Percentiles rank a stretch among this genome's conserved stretches.
Evolutionary conservation across 2,888 invertebrate genomes (phyloP).

Genomic region (Euproctis similis): DNA sequence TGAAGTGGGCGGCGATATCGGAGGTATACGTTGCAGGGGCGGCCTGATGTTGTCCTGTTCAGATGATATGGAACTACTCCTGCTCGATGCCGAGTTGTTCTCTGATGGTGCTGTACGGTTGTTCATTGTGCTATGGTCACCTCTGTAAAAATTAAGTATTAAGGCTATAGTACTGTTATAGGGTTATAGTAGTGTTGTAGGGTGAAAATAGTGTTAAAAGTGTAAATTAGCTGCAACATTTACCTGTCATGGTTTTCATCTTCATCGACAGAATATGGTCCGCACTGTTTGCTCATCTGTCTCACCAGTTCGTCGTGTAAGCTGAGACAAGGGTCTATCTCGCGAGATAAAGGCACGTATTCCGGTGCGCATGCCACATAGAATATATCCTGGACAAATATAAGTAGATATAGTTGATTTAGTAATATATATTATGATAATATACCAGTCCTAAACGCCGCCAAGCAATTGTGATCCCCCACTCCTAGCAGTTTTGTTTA

Average conservation of each 20-base stretch:
- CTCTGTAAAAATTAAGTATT: constrained; percentile 8
- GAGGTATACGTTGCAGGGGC: constrained; percentile 61
- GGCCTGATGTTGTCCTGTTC: constrained; percentile 66
- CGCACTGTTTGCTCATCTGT: constrained; percentile 49
- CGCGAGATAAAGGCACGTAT: constrained; percentile 59
- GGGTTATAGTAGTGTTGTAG: too few relatives aligned
- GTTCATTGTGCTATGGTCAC: constrained; percentile 31
- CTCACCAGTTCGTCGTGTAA: constrained; percentile 61
- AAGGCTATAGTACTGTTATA: neutral
- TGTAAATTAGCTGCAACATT: too few relatives aligned
- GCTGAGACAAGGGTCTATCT: constrained; percentile 55
- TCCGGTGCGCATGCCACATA: constrained; percentile 71
- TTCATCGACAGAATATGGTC: constrained; percentile 56
- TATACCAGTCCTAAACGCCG: too few relatives aligned
- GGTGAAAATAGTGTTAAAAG: too few relatives aligned
- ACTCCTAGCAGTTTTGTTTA: too few relatives aligned
- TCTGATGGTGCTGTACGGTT: constrained; percentile 44
- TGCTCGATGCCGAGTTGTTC: constrained; percentile 58
- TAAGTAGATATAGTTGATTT: too few relatives aligned
- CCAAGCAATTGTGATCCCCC: too few relatives aligned
- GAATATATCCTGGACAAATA: constrained; percentile 59
- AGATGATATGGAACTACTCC: constrained; percentile 66
- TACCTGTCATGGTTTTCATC: constrained; percentile 54
- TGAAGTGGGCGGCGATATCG: constrained; percentile 62
- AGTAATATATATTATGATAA: too few relatives aligned